Conservation (phyloP, 2,797 vertebrate species). For the Sparidentex hasta region DNA sequence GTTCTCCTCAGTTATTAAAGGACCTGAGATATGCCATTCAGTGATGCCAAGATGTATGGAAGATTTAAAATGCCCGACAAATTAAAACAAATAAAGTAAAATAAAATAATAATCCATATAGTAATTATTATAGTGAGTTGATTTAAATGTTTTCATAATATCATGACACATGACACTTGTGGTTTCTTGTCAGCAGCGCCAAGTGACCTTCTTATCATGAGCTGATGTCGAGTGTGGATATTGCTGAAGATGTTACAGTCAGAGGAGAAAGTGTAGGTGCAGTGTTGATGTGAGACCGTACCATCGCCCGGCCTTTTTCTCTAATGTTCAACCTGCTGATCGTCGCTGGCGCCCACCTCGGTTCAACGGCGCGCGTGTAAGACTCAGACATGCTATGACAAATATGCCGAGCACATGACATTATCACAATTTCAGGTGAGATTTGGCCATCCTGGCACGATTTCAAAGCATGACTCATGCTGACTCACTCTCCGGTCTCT, state of each 20-base stretch:
- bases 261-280: slow-evolving; percentile 17
- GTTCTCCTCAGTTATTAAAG: no score
- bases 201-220: slow-evolving; percentile 15
- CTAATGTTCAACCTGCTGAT: slow-evolving; percentile 5
- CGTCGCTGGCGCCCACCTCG: slow-evolving; percentile 8
- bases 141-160: background rate
- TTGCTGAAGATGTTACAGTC: slow-evolving; percentile 16
- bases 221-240: slow-evolving; percentile 17
- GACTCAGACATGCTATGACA: slow-evolving; percentile 24
- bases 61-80: background rate
- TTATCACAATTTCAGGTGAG: slow-evolving; percentile 52
- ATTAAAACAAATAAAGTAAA: slow-evolving; percentile 1
- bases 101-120: background rate
- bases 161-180: background rate
- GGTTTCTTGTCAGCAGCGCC: slow-evolving; percentile 1
- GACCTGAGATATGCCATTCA: no score
- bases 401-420: slow-evolving; percentile 31
- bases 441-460: slow-evolving; percentile 33
- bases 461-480: slow-evolving; percentile 45
- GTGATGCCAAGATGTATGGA: background rate
- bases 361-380: slow-evolving; percentile 29
- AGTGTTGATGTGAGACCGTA: slow-evolving; percentile 9
- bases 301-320: slow-evolving; percentile 1
- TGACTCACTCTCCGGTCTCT: slow-evolving; percentile 46
- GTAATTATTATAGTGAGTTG: background rate